phyloP scores from a whole-genome alignment of 2,888 invertebrate species.

The Drosophila incognita region DNA sequence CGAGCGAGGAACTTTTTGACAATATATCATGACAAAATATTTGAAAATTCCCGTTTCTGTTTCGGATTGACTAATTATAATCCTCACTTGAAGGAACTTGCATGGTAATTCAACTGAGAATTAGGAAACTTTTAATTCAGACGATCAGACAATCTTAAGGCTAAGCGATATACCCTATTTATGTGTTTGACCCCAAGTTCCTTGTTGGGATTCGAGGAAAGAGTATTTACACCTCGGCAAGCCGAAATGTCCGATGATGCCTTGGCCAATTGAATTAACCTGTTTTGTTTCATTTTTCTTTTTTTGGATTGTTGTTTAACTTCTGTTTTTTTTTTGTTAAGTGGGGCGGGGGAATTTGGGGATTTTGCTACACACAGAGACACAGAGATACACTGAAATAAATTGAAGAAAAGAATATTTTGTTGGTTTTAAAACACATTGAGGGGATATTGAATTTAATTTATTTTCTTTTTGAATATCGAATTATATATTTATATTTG shows the following conservation, averaged over 20 bases:
- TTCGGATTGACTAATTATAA: not conserved
- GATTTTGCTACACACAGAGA: slow-evolving; percentile 74
- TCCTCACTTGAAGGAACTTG: not conserved
- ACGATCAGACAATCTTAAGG: not conserved
- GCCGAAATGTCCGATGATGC: slow-evolving; percentile 20
- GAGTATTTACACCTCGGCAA: slow-evolving; percentile 36
- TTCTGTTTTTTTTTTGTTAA: slow-evolving; percentile 27
- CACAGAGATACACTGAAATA: slow-evolving; percentile 80
- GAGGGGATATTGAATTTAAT: slow-evolving; percentile 43
- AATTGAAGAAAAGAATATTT: slow-evolving; percentile 73
- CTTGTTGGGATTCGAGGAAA: not conserved
- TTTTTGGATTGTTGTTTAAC: slow-evolving; percentile 29
- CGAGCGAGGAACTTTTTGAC: not conserved
- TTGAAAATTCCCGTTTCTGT: not conserved
- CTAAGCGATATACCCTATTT: not conserved
- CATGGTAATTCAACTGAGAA: not conserved
- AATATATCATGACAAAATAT: not conserved
- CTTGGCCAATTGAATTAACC: slow-evolving; percentile 3
- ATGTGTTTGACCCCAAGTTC: not conserved
- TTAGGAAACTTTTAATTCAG: not conserved
- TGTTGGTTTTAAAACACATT: slow-evolving; percentile 64
- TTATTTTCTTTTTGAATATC: slow-evolving; percentile 1
- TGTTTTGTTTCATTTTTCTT: slow-evolving; percentile 24
- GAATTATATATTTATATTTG: slow-evolving; percentile 5
- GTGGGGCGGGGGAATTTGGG: slow-evolving; percentile 56